These are phyloP conservation scores for Clarias batrachus DNA, from an alignment of 2,113 vertebrate genomes.

Conservation along the genomic window DNA sequence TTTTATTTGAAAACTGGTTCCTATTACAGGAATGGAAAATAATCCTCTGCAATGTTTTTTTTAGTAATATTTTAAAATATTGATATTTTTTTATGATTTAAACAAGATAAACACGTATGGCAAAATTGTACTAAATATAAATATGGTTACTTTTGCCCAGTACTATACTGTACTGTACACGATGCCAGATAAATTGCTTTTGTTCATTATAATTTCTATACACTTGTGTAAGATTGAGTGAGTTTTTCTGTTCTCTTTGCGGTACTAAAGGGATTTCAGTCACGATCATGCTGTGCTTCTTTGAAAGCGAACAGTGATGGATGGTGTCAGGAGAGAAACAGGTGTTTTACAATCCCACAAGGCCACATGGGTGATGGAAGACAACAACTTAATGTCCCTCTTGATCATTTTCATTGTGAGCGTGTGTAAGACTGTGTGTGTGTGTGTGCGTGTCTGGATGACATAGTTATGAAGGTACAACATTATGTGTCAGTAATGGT, in stretches of 20 bases:
- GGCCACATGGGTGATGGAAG: conserved; percentile 15
- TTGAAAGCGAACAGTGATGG: conserved; percentile 25
- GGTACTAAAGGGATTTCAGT: not conserved
- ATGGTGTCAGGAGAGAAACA: conserved; percentile 33
- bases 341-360: conserved; percentile 44
- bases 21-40: no score
- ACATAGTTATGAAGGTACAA: not conserved
- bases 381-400: conserved; percentile 32
- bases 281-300: not conserved
- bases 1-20: no score
- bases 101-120: no score
- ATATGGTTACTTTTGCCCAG: no score
- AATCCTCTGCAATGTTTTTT: no score
- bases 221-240: not conserved
- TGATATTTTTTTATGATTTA: no score
- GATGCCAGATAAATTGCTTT: not conserved
- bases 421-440: not conserved
- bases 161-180: no score
- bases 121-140: no score
- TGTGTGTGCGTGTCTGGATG: not conserved
- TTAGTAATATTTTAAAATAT: no score
- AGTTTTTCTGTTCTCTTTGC: not conserved
- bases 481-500: not conserved
- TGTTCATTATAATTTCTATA: not conserved
- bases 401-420: not conserved